A percentile compares a stretch with the other conserved stretches of the same genome.
Evolutionary conservation across 2,888 invertebrate species (phyloP).

Genomic region (Raillietiella orientalis): DNA sequence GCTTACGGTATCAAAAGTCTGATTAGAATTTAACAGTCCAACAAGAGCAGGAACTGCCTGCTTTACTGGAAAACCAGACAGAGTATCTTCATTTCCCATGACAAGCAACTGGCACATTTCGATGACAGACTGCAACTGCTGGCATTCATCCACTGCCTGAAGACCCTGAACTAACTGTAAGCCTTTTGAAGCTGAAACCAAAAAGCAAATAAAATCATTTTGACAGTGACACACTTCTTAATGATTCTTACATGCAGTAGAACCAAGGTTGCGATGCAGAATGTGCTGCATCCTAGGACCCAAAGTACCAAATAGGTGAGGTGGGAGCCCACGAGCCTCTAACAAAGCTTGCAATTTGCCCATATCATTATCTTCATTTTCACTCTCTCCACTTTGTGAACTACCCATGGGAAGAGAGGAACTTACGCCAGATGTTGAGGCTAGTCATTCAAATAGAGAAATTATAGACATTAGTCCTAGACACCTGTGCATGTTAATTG

Average conservation of each 20-base stretch:
- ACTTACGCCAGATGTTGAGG: too few species aligned
- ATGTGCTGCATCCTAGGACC: slow-evolving; percentile 90
- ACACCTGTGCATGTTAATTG: too few species aligned
- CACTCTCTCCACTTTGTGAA: slow-evolving; percentile 13
- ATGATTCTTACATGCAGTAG: slow-evolving; percentile 30
- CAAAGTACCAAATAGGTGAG: slow-evolving; percentile 76
- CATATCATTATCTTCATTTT: slow-evolving; percentile 76
- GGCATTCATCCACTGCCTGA: slow-evolving; percentile 77
- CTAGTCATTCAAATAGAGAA: too few species aligned
- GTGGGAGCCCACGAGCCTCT: slow-evolving; percentile 81
- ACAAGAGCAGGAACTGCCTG: slow-evolving; percentile 88
- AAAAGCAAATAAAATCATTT: background rate
- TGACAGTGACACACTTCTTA: background rate
- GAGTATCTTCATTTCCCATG: slow-evolving; percentile 95
- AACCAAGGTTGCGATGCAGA: slow-evolving; percentile 71
- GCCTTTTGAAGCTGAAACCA: slow-evolving; percentile 43
- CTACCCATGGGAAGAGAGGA: too few species aligned
- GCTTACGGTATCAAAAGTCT: slow-evolving; percentile 87
- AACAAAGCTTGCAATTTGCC: slow-evolving; percentile 73
- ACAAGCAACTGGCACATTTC: slow-evolving; percentile 96
- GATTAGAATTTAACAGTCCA: slow-evolving; percentile 69
- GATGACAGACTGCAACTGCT: slow-evolving; percentile 80
- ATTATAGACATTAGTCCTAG: too few species aligned
- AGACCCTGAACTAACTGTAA: slow-evolving; percentile 69
- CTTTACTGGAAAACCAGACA: slow-evolving; percentile 91